Percentiles rank a stretch among this genome's conserved stretches.
These are phyloP conservation scores for Ardeotis arabs DNA, from an alignment of 2,113 vertebrate species.

Conservation along the genomic window DNA sequence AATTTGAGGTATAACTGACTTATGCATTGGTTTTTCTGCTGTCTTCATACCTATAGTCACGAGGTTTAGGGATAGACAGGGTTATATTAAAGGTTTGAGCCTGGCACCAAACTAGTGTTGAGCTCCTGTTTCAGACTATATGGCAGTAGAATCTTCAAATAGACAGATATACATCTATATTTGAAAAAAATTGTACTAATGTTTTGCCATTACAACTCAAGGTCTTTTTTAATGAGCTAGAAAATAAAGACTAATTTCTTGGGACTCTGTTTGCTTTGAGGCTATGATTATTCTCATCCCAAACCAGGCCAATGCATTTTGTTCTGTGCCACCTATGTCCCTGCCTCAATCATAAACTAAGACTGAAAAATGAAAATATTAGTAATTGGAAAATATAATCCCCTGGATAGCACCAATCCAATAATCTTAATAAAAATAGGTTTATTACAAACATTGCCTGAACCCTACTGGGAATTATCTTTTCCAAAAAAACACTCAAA, in stretches of 20 bases:
- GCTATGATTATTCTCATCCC: slow-evolving; percentile 69
- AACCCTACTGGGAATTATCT: slow-evolving; percentile 36
- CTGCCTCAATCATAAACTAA: slow-evolving; percentile 68
- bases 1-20: not conserved
- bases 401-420: slow-evolving; percentile 61
- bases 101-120: not conserved
- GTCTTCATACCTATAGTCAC: not conserved
- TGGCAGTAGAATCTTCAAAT: not conserved
- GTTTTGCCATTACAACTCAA: slow-evolving; percentile 58
- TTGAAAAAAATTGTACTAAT: not conserved
- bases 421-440: slow-evolving; percentile 73
- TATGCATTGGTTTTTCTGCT: not conserved
- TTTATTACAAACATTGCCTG: slow-evolving; percentile 63
- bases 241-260: slow-evolving; percentile 71
- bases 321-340: slow-evolving; percentile 68
- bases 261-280: slow-evolving; percentile 69
- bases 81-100: not conserved
- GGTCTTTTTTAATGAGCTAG: slow-evolving; percentile 70
- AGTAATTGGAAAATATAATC: slow-evolving; percentile 68
- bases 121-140: not conserved
- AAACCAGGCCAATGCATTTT: slow-evolving; percentile 66
- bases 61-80: not conserved
- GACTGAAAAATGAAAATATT: slow-evolving; percentile 65
- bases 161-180: not conserved
- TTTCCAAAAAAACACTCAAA: slow-evolving; percentile 32